Evolutionary conservation across 2,113 vertebrate genomes (phyloP), one percentile per base, ranked within the genome.

Genomic region (Oncorhynchus gorbuscha): DNA sequence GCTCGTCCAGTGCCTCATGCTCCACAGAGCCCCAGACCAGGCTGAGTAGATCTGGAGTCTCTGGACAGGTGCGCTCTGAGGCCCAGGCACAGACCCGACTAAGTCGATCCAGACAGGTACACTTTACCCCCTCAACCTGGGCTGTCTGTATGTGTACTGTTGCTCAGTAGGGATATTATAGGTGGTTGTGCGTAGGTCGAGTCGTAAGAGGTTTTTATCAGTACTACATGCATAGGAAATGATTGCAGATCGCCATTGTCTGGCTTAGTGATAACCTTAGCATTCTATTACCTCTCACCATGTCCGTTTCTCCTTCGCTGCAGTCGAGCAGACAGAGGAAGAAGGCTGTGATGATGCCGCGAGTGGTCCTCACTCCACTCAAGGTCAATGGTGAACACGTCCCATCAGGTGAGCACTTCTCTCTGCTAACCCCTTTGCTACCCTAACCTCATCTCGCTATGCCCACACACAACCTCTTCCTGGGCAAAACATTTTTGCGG

Each of bases 361-460:
- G 98, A 2, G 98, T 99, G 6, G 98, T 99, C 64, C 91, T 99
- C 77, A 99, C 98, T 2, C 98, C 98, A 3, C 94, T 99, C 79
- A 99, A 99, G 93, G 98, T 99, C 74, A 99, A 99, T 0, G 98
- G 98, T 80, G 98, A 98, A 76, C 97, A 98, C 79, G 94, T 98
- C 71, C 94, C 98, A 18, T 95, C 97, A 4, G 97, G 98, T 99
- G 82, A 86, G 61, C 68, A 67, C 7, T 22, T n/a, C 28, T 71
- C 45, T 79, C 68, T 75, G 84, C 80, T 89, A 72, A 69, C 68
- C 73, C 78, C 68, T 83, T 18, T 55, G 51, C 81, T 87, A 71
- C 80, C 58, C 32, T 13, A 28, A 86, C 77, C 75, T 83, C 81
- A 87, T 79, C 74, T 68, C 77, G 65, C 12, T 61, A 55, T 74